A percentile compares a stretch with the other conserved stretches of the same genome.
Conservation (phyloP, 2,888 invertebrate species). For the Argyresthia albistria region DNA sequence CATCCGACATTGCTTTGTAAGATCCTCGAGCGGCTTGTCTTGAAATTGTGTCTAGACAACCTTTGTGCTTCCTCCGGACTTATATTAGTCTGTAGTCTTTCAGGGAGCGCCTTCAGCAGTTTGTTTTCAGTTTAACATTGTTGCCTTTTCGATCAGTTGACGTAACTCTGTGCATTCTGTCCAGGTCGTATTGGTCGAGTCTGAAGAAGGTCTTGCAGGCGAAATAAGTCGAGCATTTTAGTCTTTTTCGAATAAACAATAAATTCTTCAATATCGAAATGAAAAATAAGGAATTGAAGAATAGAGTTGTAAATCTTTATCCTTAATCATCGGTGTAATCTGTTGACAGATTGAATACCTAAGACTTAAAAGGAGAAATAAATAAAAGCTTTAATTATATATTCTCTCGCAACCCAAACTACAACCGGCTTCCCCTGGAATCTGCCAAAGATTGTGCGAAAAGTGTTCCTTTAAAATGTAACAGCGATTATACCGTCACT, state of each 20-base stretch:
- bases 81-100: constrained; percentile 11
- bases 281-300: too few relatives aligned
- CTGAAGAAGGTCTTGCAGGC: too few relatives aligned
- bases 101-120: constrained; percentile 39
- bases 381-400: too few relatives aligned
- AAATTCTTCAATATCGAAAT: too few relatives aligned
- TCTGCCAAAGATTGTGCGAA: constrained; percentile 1
- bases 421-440: not conserved
- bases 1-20: constrained; percentile 3
- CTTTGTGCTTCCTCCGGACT: constrained; percentile 3
- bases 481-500: constrained; percentile 4
- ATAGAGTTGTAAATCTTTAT: too few relatives aligned
- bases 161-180: constrained; percentile 44
- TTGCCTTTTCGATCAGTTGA: constrained; percentile 54
- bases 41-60: constrained; percentile 4
- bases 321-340: too few relatives aligned
- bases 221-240: too few relatives aligned
- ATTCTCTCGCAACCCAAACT: too few relatives aligned
- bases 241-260: too few relatives aligned
- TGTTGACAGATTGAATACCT: too few relatives aligned
- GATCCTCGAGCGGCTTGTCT: not conserved
- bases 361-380: too few relatives aligned
- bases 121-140: constrained; percentile 61
- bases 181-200: not conserved
- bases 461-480: constrained; percentile 6